phyloP scores from a whole-genome alignment of 2,113 vertebrate species.

The Epinephelus cyanopodus region DNA sequence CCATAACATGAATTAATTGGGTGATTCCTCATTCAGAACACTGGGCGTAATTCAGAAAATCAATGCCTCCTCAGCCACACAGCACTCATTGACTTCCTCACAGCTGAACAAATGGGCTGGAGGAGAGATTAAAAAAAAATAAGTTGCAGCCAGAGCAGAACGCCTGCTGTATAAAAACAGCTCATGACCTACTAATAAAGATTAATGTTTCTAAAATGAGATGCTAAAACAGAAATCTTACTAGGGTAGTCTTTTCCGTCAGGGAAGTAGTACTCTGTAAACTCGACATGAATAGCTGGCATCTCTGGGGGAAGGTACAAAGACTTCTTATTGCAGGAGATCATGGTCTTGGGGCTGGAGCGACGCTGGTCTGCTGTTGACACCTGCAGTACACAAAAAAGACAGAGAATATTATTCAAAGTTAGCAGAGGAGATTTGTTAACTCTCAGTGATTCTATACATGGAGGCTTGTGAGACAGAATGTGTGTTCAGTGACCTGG shows the following conservation, averaged over 20 bases:
- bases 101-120: background rate
- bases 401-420: background rate
- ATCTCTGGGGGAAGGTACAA: constrained; percentile 98
- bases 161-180: constrained; percentile 4
- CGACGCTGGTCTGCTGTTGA: constrained; percentile 96
- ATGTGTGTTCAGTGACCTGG: constrained; percentile 86
- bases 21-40: constrained; percentile 36
- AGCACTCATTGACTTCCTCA: constrained; percentile 21
- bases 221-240: constrained; percentile 79
- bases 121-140: background rate
- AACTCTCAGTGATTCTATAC: background rate
- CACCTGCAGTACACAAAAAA: constrained; percentile 83
- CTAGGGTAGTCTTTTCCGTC: constrained; percentile 97
- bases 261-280: constrained; percentile 98
- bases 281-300: constrained; percentile 96
- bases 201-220: constrained; percentile 1
- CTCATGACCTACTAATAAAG: background rate
- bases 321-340: constrained; percentile 99
- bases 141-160: constrained; percentile 17
- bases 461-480: background rate
- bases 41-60: constrained; percentile 54
- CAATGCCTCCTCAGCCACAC: constrained; percentile 40
- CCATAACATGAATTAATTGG: constrained; percentile 50
- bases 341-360: constrained; percentile 95
- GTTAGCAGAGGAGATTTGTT: background rate